A percentile compares a stretch with the other conserved stretches of the same genome.
Conservation (phyloP, 2,113 vertebrate genomes). For the Thermophis baileyi region DNA sequence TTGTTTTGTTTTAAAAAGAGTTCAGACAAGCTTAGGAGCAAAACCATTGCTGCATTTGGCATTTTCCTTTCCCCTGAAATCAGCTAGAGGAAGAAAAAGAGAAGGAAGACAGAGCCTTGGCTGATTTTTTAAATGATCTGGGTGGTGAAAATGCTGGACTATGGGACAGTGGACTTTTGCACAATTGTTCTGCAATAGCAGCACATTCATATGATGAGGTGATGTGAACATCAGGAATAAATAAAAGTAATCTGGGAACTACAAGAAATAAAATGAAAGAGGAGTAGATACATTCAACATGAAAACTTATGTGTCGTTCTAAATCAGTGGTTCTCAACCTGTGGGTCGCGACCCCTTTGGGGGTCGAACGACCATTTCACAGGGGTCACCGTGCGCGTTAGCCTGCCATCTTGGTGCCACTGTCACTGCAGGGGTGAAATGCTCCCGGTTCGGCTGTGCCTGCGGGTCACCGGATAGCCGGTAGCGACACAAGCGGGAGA, state of each 20-base stretch:
- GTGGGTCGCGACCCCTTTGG: too few species aligned
- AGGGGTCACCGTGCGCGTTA: too few species aligned
- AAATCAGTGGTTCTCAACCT: too few species aligned
- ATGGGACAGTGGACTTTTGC: background rate
- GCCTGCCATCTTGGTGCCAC: too few species aligned
- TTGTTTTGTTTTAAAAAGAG: background rate
- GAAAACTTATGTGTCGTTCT: background rate
- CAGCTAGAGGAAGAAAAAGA: background rate
- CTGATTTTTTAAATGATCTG: background rate
- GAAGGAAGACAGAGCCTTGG: background rate
- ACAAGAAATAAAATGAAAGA: slow-evolving; percentile 33
- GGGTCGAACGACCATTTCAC: too few species aligned
- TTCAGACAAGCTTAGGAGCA: background rate
- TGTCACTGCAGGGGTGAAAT: too few species aligned
- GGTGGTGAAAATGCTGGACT: background rate
- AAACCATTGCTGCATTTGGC: background rate
- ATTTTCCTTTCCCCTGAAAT: background rate
- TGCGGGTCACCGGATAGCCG: too few species aligned
- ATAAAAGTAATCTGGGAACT: background rate
- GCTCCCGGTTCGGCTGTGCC: too few species aligned
- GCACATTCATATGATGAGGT: background rate
- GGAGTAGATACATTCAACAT: background rate
- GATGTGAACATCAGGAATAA: slow-evolving; percentile 2
- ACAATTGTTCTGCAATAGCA: background rate
- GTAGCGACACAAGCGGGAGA: too few species aligned